Percentiles rank a stretch among this genome's conserved stretches.
Conservation (phyloP, 2,113 vertebrate species). For the Chunga burmeisteri region DNA sequence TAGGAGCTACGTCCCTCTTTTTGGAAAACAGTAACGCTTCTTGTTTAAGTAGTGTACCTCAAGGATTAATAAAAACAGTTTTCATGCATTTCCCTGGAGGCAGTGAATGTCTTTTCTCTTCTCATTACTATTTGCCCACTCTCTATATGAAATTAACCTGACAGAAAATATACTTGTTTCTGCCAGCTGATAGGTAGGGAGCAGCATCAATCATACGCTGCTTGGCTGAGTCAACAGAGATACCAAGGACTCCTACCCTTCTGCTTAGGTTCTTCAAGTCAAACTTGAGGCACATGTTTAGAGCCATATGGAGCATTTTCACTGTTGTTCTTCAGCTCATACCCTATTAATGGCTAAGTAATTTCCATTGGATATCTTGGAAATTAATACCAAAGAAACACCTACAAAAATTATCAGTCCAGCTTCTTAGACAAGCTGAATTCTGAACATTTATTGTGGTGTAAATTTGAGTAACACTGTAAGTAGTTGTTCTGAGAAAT, state of each 20-base stretch:
- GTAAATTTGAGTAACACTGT: not conserved
- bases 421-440: not conserved
- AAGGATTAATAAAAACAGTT: not conserved
- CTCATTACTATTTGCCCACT: not conserved
- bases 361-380: not conserved
- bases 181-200: not conserved
- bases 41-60: not conserved
- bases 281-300: not conserved
- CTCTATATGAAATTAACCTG: not conserved
- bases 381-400: not conserved
- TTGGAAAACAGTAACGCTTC: not conserved
- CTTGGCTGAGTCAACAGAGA: not conserved
- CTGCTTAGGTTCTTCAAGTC: not conserved
- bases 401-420: not conserved
- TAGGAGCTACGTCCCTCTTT: not conserved
- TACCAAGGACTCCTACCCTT: not conserved
- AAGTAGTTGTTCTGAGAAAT: not conserved
- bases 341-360: not conserved
- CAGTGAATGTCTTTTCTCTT: not conserved
- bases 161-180: not conserved
- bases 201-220: not conserved
- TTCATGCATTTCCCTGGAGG: not conserved
- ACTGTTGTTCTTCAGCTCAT: not conserved
- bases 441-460: not conserved
- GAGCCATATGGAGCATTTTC: not conserved